A percentile compares a stretch with the other conserved stretches of the same genome.
Evolutionary conservation across 1,140 invertebrate species (phyloP).

Genomic region (Campoletis sonorensis): DNA sequence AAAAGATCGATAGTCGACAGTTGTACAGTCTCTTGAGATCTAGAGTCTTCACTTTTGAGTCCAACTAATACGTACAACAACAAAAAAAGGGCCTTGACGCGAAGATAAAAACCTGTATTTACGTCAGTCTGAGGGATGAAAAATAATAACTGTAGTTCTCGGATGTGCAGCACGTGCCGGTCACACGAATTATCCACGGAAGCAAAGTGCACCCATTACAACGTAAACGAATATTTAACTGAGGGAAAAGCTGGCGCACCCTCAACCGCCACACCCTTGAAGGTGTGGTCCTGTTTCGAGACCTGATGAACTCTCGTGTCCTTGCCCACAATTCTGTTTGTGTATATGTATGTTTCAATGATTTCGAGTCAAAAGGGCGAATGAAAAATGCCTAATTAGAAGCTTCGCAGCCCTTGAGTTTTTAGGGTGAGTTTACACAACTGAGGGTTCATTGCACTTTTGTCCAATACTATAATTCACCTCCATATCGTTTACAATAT

Average conservation of each 20-base stretch:
- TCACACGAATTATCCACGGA: neutral
- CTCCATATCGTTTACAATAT: conserved; percentile 11
- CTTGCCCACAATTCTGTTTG: neutral
- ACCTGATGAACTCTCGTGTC: conserved; percentile 3
- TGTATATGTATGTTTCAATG: too few relatives aligned
- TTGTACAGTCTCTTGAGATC: neutral
- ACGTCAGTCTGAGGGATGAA: conserved; percentile 6
- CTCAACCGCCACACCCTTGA: conserved; percentile 5
- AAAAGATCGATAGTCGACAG: too few relatives aligned
- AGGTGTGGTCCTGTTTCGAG: conserved; percentile 3
- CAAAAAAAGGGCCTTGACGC: too few relatives aligned
- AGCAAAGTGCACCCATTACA: neutral
- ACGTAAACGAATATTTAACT: neutral
- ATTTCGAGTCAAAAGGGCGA: neutral
- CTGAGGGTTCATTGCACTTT: neutral
- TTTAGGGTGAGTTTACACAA: neutral
- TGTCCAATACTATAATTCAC: neutral
- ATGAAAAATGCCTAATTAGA: neutral
- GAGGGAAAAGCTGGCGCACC: conserved; percentile 9
- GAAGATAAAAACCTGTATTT: neutral
- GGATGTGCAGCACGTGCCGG: conserved; percentile 11
- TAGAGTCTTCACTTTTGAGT: neutral
- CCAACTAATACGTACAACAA: neutral
- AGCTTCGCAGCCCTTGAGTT: neutral
- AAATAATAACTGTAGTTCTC: neutral